Evolutionary conservation across 2,113 vertebrate genomes (phyloP), one percentile per base, ranked within the genome.

Genomic region (Rhipidura dahli): DNA sequence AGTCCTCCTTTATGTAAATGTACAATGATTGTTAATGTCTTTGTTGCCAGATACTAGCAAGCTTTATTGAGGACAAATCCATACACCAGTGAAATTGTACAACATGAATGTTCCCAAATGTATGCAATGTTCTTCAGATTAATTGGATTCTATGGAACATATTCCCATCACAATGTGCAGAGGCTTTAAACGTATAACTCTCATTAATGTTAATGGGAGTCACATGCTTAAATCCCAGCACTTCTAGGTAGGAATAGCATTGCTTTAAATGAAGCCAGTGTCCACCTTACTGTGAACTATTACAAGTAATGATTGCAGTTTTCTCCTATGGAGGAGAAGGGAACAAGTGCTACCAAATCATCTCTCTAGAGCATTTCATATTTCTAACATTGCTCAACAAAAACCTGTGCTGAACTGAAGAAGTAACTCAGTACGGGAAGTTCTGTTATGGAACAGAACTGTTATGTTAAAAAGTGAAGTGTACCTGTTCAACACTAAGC

Each of bases 11-110:
- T 96, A 95, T 95, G 95, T 93, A 77, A 90, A 96, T 66, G 80
- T 60, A 80, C 71, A 69, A 93, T 88, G 93, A 91, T 95, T 96
- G 92, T 91, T 87, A 96, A 91, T 96, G 75, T 61, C 75, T 95
- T 93, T 69, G 83, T 89, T 96, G 88, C 63, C 84, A 88, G 93
- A 93, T 79, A 61, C 45, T 15, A 65, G 83, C 88, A 42, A 78
- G 65, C 82, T 90, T 94, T 94, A 89, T 88, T 84, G 94, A 96
- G 93, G 95, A 94, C 88, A 96, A 95, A 97, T 91, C 59, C 44
- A 70, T 72, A 39, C 28, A 47, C 37, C 80, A n/a, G 76, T 86
- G 75, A 85, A 61, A 44, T 53, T 28, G 50, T 95, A 27, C 88
- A 92, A 78, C 69, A 54, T 51, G 63, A 97, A 90, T 39, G 81